Evolutionary conservation across 92 coral and sea anemone genomes (phyloP).

Genomic region (Heteractis magnifica): DNA sequence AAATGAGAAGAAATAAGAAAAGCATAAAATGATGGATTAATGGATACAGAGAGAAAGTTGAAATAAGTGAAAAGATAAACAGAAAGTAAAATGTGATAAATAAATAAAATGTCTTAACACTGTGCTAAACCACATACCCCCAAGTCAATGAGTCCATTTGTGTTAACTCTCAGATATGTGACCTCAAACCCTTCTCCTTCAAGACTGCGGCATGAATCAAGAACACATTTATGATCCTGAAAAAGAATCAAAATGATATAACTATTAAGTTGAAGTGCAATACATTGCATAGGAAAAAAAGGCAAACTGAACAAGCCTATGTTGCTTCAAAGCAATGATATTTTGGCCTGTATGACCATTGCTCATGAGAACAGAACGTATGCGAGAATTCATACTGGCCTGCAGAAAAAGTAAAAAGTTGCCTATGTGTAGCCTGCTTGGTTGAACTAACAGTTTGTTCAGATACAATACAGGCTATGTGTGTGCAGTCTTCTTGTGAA

Average conservation of each 20-base stretch:
- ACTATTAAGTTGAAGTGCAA: neutral
- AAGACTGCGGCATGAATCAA: slow-evolving; percentile 94
- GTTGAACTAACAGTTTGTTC: no score
- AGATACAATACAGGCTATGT: no score
- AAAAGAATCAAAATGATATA: neutral
- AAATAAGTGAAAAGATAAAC: neutral
- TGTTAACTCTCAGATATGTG: slow-evolving; percentile 79
- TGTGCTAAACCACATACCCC: slow-evolving; percentile 46
- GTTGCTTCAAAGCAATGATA: no score
- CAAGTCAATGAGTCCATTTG: slow-evolving; percentile 85
- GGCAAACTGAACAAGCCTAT: no score
- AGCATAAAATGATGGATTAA: no score
- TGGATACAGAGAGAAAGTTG: neutral
- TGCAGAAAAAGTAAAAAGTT: no score
- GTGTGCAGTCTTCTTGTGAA: no score
- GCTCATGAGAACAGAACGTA: no score
- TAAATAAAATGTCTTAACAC: neutral
- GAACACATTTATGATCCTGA: slow-evolving; percentile 98
- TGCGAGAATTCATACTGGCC: no score
- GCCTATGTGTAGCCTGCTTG: no score
- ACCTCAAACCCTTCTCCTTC: slow-evolving; percentile 97
- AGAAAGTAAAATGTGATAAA: neutral
- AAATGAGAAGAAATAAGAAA: neutral
- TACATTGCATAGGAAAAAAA: no score
- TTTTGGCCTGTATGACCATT: no score